Evolutionary conservation across 2,888 invertebrate species (phyloP).

Genomic region (Macroteleia sp.): DNA sequence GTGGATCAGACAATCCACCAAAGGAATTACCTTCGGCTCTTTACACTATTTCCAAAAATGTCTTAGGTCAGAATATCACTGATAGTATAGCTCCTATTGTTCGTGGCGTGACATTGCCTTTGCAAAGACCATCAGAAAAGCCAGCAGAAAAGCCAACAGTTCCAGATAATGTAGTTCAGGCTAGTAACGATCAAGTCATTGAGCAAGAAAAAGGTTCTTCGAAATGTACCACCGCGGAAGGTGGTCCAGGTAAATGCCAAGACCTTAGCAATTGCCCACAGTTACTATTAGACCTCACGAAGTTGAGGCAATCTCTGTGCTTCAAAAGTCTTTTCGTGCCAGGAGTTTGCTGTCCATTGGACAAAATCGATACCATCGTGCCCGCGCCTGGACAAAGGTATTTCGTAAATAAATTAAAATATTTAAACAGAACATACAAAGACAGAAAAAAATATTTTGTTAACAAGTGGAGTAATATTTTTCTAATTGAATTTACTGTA

Average conservation of each 20-base stretch:
- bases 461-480: no score
- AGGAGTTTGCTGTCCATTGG: conserved; percentile 94
- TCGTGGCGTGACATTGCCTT: conserved; percentile 82
- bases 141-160: background rate
- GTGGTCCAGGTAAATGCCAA: conserved; percentile 91
- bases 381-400: no score
- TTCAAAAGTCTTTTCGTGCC: conserved; percentile 96
- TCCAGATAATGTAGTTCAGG: conserved; percentile 3
- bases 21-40: conserved; percentile 89
- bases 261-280: conserved; percentile 95
- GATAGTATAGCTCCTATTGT: conserved; percentile 92
- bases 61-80: conserved; percentile 91
- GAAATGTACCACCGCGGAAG: conserved; percentile 92
- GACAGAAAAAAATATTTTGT: no score
- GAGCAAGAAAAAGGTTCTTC: conserved; percentile 83
- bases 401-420: no score
- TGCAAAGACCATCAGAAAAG: conserved; percentile 73
- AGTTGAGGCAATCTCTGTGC: conserved; percentile 93
- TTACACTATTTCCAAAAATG: conserved; percentile 92
- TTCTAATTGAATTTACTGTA: no score
- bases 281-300: conserved; percentile 91
- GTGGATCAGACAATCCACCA: conserved; percentile 83
- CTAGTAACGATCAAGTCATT: conserved; percentile 31
- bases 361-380: conserved; percentile 67
- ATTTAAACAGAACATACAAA: no score